Evolutionary conservation across 2,888 invertebrate species (phyloP).

Genomic region (Nematopogon swammerdamellus): DNA sequence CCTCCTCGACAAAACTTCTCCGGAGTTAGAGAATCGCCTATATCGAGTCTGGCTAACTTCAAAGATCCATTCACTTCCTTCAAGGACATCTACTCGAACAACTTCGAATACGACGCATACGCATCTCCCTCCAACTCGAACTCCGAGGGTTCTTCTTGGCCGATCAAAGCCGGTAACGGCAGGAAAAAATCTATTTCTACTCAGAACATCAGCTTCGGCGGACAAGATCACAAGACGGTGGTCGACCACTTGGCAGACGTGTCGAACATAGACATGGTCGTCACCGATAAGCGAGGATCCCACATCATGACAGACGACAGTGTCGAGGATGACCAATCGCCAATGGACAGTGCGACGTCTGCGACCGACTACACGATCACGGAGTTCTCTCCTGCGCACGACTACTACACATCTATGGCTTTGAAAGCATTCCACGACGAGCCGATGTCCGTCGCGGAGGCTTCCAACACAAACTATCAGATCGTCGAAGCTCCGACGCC

Average conservation of each 20-base stretch:
- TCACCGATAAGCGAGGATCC: not conserved
- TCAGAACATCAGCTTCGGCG: conserved; percentile 42
- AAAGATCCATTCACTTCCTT: conserved; percentile 31
- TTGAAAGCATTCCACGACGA: conserved; percentile 31
- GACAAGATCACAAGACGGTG: conserved; percentile 32
- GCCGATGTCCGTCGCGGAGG: conserved; percentile 26
- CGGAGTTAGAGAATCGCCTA: not conserved
- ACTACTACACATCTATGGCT: conserved; percentile 37
- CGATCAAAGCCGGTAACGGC: conserved; percentile 21
- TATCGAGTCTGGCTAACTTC: conserved; percentile 21
- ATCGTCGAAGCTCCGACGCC: conserved; percentile 31
- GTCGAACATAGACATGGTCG: conserved; percentile 8
- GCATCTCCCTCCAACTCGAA: conserved; percentile 34
- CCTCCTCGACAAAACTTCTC: not conserved
- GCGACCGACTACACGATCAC: conserved; percentile 28
- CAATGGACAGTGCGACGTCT: conserved; percentile 13
- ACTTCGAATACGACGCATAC: conserved; percentile 34
- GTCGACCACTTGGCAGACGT: conserved; percentile 34
- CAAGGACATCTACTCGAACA: conserved; percentile 30
- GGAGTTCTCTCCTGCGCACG: conserved; percentile 31
- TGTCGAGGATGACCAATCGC: not conserved
- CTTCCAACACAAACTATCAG: conserved; percentile 38
- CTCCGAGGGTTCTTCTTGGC: conserved; percentile 18
- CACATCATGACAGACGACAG: not conserved
- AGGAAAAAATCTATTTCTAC: conserved; percentile 43